phyloP scores from a whole-genome alignment of 2,888 invertebrate species.

The Charanyca ferruginea region DNA sequence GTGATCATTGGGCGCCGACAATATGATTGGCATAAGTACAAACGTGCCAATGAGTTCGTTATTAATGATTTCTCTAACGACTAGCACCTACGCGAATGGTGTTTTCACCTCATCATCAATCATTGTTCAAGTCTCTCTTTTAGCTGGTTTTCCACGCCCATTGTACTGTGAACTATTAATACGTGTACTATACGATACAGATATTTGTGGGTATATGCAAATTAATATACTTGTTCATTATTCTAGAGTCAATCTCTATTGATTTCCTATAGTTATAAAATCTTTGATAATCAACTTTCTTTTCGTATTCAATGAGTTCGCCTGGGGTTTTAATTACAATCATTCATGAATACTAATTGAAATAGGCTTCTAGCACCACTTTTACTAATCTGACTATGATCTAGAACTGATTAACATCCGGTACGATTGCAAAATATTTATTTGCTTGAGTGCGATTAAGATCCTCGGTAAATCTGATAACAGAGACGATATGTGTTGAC shows the following conservation, averaged over 20 bases:
- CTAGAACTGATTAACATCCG: slow-evolving; percentile 26
- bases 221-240: slow-evolving; percentile 21
- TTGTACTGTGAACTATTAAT: slow-evolving; percentile 31
- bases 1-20: slow-evolving; percentile 56
- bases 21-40: slow-evolving; percentile 74
- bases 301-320: slow-evolving; percentile 12
- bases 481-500: slow-evolving; percentile 25
- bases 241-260: slow-evolving; percentile 16
- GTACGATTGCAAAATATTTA: slow-evolving; percentile 8
- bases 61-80: slow-evolving; percentile 76
- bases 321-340: slow-evolving; percentile 23
- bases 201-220: slow-evolving; percentile 29
- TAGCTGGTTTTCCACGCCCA: slow-evolving; percentile 49
- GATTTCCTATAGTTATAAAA: slow-evolving; percentile 35
- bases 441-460: background rate
- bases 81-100: slow-evolving; percentile 51
- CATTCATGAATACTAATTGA: slow-evolving; percentile 37
- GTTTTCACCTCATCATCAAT: slow-evolving; percentile 70
- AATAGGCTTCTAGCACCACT: slow-evolving; percentile 11
- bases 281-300: slow-evolving; percentile 35
- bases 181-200: background rate
- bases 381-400: slow-evolving; percentile 6
- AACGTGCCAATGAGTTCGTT: slow-evolving; percentile 68
- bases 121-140: slow-evolving; percentile 62
- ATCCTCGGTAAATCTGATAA: slow-evolving; percentile 17